A percentile compares a stretch with the other conserved stretches of the same genome.
Evolutionary conservation across 1,140 invertebrate genomes (phyloP).

Genomic region (Galendromus occidentalis): DNA sequence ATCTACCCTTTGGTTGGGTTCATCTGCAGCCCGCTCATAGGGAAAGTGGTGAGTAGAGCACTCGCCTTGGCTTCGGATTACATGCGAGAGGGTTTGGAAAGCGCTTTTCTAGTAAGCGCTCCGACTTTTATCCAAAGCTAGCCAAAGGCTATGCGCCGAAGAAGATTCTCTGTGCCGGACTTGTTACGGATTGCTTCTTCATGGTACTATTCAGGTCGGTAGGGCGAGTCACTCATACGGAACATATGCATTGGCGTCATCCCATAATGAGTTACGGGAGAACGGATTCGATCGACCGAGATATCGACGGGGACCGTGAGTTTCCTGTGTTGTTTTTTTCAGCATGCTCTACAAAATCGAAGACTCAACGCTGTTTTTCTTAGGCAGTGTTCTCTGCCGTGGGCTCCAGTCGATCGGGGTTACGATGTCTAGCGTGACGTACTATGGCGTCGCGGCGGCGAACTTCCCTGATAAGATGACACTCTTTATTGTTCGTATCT

Average conservation of each 20-base stretch:
- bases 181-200: neutral
- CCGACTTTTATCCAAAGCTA: neutral
- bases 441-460: neutral
- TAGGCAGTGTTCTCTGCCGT: neutral
- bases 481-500: neutral
- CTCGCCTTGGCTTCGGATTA: no score
- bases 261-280: neutral
- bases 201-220: neutral
- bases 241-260: neutral
- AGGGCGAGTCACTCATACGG: neutral
- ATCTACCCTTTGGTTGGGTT: neutral
- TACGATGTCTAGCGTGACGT: neutral
- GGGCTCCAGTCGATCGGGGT: neutral
- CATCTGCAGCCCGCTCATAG: neutral
- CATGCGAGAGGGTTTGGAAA: no score
- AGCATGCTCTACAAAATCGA: slow-evolving; percentile 8
- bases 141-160: slow-evolving; percentile 1
- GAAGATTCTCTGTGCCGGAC: neutral
- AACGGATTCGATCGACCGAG: neutral
- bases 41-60: neutral
- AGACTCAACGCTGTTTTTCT: neutral
- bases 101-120: no score
- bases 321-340: neutral
- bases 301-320: neutral
- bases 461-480: slow-evolving; percentile 8